Percentiles rank a stretch among this genome's conserved stretches.
phyloP scores from a whole-genome alignment of 2,888 invertebrate species.

The Luffia ferchaultella region DNA sequence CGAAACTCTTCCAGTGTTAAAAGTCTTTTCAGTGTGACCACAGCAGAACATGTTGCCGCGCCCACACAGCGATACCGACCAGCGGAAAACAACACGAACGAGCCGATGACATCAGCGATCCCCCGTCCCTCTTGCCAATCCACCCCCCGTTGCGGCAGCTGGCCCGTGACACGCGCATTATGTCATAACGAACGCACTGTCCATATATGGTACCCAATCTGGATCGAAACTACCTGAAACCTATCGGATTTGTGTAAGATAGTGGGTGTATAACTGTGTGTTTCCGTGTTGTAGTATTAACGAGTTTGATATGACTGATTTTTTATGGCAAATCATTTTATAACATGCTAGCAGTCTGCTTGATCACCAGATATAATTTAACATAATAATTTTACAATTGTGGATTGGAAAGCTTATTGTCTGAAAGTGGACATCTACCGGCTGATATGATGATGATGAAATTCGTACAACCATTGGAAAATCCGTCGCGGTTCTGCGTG shows the following conservation, averaged over 20 bases:
- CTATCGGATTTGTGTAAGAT: background rate
- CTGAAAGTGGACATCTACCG: too few relatives aligned
- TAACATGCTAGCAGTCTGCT: too few relatives aligned
- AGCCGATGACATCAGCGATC: slow-evolving; percentile 59
- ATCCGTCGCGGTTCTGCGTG: too few relatives aligned
- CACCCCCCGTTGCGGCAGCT: slow-evolving; percentile 41
- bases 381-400: too few relatives aligned
- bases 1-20: too few relatives aligned
- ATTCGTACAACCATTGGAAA: too few relatives aligned
- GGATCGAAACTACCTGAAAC: background rate
- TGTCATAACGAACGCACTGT: background rate
- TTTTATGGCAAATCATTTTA: too few relatives aligned
- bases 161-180: slow-evolving; percentile 7
- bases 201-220: background rate
- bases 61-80: slow-evolving; percentile 46
- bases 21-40: slow-evolving; percentile 30
- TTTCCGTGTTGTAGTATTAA: background rate
- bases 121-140: slow-evolving; percentile 28
- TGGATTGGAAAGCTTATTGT: too few relatives aligned
- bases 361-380: too few relatives aligned
- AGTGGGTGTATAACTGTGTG: background rate
- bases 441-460: too few relatives aligned
- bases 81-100: slow-evolving; percentile 55
- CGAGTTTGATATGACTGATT: too few relatives aligned
- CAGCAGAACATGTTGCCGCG: slow-evolving; percentile 27